Evolutionary conservation across 2,888 invertebrate species (phyloP), one percentile per base, ranked within the genome.

Genomic region (Rhamnusium bicolor): DNA sequence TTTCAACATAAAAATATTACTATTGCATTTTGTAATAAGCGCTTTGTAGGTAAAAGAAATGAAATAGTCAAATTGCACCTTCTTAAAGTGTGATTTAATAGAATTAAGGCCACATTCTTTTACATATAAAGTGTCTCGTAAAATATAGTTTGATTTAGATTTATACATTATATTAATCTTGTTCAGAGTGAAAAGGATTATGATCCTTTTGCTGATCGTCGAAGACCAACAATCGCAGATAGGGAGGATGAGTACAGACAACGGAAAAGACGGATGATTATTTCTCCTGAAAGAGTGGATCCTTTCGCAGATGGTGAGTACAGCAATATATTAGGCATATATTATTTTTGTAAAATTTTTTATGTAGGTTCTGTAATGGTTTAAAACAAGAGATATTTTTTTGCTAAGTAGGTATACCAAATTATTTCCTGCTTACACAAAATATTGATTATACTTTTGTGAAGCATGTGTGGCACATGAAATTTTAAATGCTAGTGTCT

Each of bases 201-300:
- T 89, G 98, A 98, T 89, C 98, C 98, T 14, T 95, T 98, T 91
- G 98, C 96, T 61, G 97, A 97, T 81, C 93, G 96, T 82, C 92
- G 97, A 76, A 91, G 95, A 69, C 95, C 96, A 56, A 98, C 97
- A 14, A 97, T 99, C 86, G 96, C 96, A 0, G 98, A 99, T 84
- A 92, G 98, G 80, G 98, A 99, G 90, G 98, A 98, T 92, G 98
- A 99, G 86, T 99, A 99, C 86, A 92, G 96, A 70, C 95, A 95
- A 84, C 94, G 95, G 83, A 91, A 97, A 81, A 92, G 97, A 74
- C 91, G 95, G 88, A 94, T 96, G 92, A 95, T 99, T 77, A 98
- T 99, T 85, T 99, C 99, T 3, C 99, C 99, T 0, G 98, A 98
- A 86, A 92, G 99, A 84, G 93, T 95, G 80, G 99, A 99, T 91